Evolutionary conservation across 2,888 invertebrate species (phyloP).

Genomic region (Caenorhabditis panamensis): DNA sequence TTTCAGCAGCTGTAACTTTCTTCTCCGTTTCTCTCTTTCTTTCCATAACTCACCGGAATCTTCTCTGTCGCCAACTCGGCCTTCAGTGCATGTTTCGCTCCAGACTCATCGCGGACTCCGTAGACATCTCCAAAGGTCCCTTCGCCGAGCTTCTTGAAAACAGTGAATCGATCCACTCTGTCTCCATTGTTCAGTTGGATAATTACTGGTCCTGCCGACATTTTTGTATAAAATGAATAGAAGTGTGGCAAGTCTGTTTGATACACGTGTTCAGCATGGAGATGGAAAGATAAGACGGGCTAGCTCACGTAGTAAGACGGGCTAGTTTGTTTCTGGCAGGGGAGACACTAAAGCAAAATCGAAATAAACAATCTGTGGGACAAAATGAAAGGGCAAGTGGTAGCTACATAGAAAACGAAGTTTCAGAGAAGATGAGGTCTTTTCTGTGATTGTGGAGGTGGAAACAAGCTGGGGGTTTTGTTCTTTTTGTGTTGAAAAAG

Average conservation of each 20-base stretch:
- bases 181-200: conserved; percentile 60
- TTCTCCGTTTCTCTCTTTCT: conserved; percentile 9
- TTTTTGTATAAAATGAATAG: background rate
- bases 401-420: conserved; percentile 39
- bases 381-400: conserved; percentile 29
- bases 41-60: conserved; percentile 51
- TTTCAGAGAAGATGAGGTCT: conserved; percentile 13
- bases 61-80: conserved; percentile 67
- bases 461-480: conserved; percentile 17
- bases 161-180: conserved; percentile 62
- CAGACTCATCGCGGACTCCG: conserved; percentile 58
- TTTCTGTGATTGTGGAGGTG: conserved; percentile 21
- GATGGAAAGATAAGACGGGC: too few relatives aligned
- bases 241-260: too few relatives aligned
- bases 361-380: conserved; percentile 20
- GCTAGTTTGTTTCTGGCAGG: conserved; percentile 20
- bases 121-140: conserved; percentile 77
- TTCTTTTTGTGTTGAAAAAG: conserved; percentile 20
- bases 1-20: too few relatives aligned
- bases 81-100: conserved; percentile 71
- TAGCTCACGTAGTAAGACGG: too few relatives aligned
- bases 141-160: conserved; percentile 70
- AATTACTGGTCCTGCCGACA: conserved; percentile 45
- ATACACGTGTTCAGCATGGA: too few relatives aligned
- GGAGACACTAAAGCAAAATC: conserved; percentile 31